Conservation (phyloP, 2,888 invertebrate species). For the Scelioninae gen. 1 region DNA sequence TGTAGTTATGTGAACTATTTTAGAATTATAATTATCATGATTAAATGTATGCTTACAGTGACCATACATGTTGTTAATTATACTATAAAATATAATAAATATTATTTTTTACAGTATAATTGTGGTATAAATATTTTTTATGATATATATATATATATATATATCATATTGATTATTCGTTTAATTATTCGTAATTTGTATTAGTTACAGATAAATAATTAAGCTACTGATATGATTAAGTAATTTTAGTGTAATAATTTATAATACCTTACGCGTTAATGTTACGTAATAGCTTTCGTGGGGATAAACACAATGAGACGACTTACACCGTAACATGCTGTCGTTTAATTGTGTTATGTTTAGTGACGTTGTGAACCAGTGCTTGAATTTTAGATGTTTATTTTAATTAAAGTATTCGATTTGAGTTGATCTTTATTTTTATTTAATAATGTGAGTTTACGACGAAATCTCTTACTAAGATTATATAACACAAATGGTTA, state of each 20-base stretch:
- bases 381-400: neutral
- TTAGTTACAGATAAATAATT: conserved; percentile 1
- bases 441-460: too few relatives aligned
- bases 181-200: conserved; percentile 13
- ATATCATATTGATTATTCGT: conserved; percentile 2
- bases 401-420: conserved; percentile 8
- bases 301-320: neutral
- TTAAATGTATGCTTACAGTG: too few relatives aligned
- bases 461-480: too few relatives aligned
- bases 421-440: too few relatives aligned
- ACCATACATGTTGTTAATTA: too few relatives aligned
- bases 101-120: too few relatives aligned
- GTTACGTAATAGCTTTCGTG: conserved; percentile 13
- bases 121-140: too few relatives aligned
- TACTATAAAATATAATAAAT: too few relatives aligned
- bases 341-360: conserved; percentile 12
- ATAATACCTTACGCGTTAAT: conserved; percentile 4
- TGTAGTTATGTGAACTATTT: too few relatives aligned
- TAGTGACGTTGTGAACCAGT: conserved; percentile 11
- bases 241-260: conserved; percentile 9
- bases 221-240: conserved; percentile 2
- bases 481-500: too few relatives aligned
- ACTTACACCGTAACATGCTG: conserved; percentile 3
- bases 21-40: too few relatives aligned
- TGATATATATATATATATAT: too few relatives aligned